Evolutionary conservation across 2,113 vertebrate species (phyloP).

Genomic region (Nycticebus coucang): DNA sequence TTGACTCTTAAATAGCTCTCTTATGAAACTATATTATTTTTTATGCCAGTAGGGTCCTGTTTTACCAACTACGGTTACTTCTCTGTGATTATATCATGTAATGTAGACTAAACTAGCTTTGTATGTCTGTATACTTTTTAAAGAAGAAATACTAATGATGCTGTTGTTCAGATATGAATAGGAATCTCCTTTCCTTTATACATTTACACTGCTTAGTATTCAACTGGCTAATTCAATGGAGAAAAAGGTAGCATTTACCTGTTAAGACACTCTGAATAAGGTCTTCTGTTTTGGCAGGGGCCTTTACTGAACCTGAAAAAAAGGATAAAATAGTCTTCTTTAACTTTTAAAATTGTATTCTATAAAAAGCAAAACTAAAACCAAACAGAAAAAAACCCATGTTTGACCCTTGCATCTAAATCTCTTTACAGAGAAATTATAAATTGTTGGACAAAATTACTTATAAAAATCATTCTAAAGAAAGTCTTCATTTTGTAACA

Average conservation of each 20-base stretch:
- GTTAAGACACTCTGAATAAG: slow-evolving; percentile 96
- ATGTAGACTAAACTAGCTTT: background rate
- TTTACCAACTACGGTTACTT: background rate
- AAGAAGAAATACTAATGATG: background rate
- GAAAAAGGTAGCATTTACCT: slow-evolving; percentile 84
- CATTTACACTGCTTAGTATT: background rate
- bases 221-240: background rate
- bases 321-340: background rate
- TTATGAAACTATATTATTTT: slow-evolving; percentile 17
- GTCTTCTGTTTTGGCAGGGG: slow-evolving; percentile 94
- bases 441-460: background rate
- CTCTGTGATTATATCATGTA: background rate
- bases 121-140: background rate
- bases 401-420: background rate
- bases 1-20: background rate
- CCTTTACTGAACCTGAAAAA: slow-evolving; percentile 91
- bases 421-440: background rate
- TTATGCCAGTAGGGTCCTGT: background rate
- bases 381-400: background rate
- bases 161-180: background rate
- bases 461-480: background rate
- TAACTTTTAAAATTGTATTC: background rate
- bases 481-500: slow-evolving; percentile 13
- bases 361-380: background rate
- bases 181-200: background rate